Percentiles rank a stretch among this genome's conserved stretches.
Conservation (phyloP, 2,797 vertebrate genomes). For the Lemur catta region DNA sequence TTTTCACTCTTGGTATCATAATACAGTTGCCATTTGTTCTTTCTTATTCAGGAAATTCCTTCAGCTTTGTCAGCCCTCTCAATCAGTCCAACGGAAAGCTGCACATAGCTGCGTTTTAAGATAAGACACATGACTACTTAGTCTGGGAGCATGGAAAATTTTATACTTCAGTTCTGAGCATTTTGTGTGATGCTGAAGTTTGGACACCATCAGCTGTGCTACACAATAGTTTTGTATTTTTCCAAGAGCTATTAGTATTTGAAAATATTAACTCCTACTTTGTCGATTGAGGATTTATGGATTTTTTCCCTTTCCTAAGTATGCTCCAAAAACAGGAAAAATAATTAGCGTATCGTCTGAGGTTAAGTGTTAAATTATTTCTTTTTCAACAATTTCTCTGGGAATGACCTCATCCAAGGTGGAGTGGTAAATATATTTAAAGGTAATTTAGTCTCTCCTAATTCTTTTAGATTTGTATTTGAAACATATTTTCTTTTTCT, state of each 20-base stretch:
- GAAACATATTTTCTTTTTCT: conserved; percentile 44
- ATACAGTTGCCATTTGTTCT: conserved; percentile 38
- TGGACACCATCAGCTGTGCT: neutral
- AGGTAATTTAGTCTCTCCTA: neutral
- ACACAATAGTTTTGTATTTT: conserved; percentile 26
- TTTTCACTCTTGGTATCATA: conserved; percentile 20
- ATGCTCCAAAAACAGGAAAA: neutral
- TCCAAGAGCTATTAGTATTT: neutral
- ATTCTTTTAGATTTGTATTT: conserved; percentile 26
- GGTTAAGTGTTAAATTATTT: conserved; percentile 29
- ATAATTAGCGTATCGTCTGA: conserved; percentile 12
- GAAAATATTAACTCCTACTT: neutral
- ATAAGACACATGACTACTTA: conserved; percentile 4
- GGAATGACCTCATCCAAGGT: conserved; percentile 18
- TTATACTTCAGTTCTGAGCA: neutral
- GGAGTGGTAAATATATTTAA: conserved; percentile 11
- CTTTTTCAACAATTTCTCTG: conserved; percentile 33
- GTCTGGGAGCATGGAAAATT: neutral
- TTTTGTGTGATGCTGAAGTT: neutral
- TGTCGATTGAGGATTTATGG: neutral
- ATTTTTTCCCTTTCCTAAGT: neutral
- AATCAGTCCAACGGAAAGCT: conserved; percentile 31
- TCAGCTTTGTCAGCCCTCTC: neutral
- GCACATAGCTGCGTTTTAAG: conserved; percentile 18
- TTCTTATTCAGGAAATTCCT: conserved; percentile 54